These are phyloP conservation scores for Ammospiza caudacuta DNA, from an alignment of 2,113 vertebrate species.

Conservation along the genomic window DNA sequence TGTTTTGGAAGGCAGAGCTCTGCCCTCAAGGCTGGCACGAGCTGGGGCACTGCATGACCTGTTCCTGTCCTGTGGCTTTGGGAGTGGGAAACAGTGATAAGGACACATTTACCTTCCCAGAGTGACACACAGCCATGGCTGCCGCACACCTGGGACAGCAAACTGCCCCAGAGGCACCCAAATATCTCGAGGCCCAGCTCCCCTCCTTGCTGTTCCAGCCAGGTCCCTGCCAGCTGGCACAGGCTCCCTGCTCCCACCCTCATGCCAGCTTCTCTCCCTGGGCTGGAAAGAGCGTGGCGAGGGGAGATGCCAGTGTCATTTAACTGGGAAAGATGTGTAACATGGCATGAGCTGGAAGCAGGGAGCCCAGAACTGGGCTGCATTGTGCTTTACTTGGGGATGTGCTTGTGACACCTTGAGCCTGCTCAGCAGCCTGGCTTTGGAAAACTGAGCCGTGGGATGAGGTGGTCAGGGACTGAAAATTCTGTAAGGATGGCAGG, in stretches of 20 bases:
- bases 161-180: not conserved
- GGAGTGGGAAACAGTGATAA: rapidly evolving
- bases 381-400: rapidly evolving
- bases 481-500: rapidly evolving
- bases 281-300: rapidly evolving
- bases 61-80: not conserved
- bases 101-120: not conserved
- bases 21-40: rapidly evolving
- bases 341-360: rapidly evolving
- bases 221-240: not conserved
- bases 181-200: not conserved
- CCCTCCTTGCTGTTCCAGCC: not conserved
- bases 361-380: rapidly evolving
- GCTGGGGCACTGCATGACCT: rapidly evolving
- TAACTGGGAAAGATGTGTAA: too few relatives aligned
- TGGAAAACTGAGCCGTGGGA: rapidly evolving
- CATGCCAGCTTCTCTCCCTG: rapidly evolving
- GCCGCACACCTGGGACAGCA: not conserved
- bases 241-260: not conserved
- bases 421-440: not conserved
- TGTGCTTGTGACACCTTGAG: not conserved
- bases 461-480: not conserved
- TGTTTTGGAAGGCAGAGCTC: not conserved
- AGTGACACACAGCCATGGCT: rapidly evolving
- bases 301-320: rapidly evolving